Evolutionary conservation across 2,888 invertebrate species (phyloP).

Genomic region (Rhagonycha fulva): DNA sequence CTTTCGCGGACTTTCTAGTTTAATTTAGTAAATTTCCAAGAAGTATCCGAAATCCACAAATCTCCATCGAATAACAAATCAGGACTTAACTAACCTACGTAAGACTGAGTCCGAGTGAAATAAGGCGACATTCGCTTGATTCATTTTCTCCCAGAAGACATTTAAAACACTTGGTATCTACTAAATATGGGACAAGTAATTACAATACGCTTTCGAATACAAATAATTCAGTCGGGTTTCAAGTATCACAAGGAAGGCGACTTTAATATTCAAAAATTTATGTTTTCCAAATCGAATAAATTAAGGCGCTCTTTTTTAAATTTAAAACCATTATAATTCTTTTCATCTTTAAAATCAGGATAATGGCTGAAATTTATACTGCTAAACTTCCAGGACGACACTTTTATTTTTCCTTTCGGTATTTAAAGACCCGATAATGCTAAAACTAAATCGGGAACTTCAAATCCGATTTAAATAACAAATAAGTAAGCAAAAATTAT

Average conservation of each 20-base stretch:
- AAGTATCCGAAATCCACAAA: conserved; percentile 26
- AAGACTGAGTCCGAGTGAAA: conserved; percentile 48
- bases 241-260: background rate
- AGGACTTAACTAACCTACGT: conserved; percentile 35
- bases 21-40: conserved; percentile 26
- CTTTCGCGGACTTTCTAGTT: conserved; percentile 15
- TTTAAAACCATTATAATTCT: background rate
- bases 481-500: background rate
- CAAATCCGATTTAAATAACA: background rate
- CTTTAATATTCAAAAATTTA: background rate
- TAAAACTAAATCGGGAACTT: background rate
- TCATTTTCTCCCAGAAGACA: conserved; percentile 48
- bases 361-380: conserved; percentile 1
- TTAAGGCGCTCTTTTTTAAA: background rate
- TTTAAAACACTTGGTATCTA: conserved; percentile 52
- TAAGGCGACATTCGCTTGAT: conserved; percentile 49
- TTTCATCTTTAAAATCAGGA: background rate
- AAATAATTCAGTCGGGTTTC: background rate
- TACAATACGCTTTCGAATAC: conserved; percentile 36
- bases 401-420: background rate
- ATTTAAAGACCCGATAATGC: background rate
- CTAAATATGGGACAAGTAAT: conserved; percentile 54
- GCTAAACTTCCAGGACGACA: background rate
- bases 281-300: background rate
- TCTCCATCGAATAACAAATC: conserved; percentile 28